Base-by-base conservation (phyloP, 2,113 vertebrate genomes). In the Clinocottus analis region DNA sequence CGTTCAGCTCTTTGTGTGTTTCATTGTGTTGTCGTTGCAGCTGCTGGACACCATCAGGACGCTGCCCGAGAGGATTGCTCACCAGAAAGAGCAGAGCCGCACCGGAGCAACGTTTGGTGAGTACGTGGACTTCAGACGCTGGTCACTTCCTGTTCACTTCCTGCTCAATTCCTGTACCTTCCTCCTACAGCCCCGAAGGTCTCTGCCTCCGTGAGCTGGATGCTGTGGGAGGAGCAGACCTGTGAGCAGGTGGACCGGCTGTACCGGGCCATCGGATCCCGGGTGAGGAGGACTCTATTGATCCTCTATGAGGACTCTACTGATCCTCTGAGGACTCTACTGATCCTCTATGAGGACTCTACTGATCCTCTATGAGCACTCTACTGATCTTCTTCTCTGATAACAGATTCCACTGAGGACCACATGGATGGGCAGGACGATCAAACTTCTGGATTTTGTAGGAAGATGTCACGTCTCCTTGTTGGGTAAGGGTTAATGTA, bases 111-210 rank as follows among this genome's bases (percentile, higher is more conserved):
- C 97, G 0, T 96, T 96, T 60, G 97, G 98, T 99, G 93, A 68
- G 95, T 80, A 31, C n/a, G n/a, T n/a, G n/a, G n/a, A n/a, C n/a
- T n/a, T n/a, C n/a, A n/a, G n/a, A n/a, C n/a, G n/a, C n/a, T n/a
- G n/a, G n/a, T n/a, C n/a, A n/a, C n/a, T n/a, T n/a, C n/a, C n/a
- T n/a, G n/a, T n/a, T n/a, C n/a, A n/a, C n/a, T n/a, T n/a, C n/a
- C n/a, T n/a, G n/a, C n/a, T n/a, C n/a, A n/a, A n/a, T n/a, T n/a
- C n/a, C n/a, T n/a, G n/a, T n/a, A n/a, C n/a, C n/a, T n/a, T n/a
- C n/a, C n/a, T n/a, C n/a, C n/a, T n/a, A n/a, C 56, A 99, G 98
- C 98, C 59, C 97, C 97, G 7, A 99, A 99, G 90, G 93, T 98
- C 73, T 94, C 74, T n/a, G 0, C 72, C 9, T 85, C 82, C 0